phyloP scores from a whole-genome alignment of 1,140 invertebrate species.

The Adoxophyes honmai region DNA sequence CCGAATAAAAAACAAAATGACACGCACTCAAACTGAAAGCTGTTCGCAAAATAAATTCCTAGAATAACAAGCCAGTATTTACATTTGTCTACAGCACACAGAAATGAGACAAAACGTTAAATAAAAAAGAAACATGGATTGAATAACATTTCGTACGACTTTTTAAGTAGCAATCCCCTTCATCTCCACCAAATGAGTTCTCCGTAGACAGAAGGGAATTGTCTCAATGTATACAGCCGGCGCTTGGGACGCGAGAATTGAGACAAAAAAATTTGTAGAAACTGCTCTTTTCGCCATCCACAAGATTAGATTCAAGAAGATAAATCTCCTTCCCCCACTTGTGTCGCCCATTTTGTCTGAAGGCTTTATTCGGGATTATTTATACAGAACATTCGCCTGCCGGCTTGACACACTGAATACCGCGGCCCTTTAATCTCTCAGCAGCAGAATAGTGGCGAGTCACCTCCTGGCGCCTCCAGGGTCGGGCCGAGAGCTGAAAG shows the following conservation, averaged over 20 bases:
- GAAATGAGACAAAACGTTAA: slow-evolving; percentile 7
- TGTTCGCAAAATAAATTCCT: slow-evolving; percentile 13
- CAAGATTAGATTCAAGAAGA: slow-evolving; percentile 70
- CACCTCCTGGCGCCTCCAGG: slow-evolving; percentile 21
- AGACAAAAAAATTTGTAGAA: slow-evolving; percentile 53
- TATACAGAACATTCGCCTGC: slow-evolving; percentile 61
- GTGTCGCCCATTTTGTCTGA: slow-evolving; percentile 60
- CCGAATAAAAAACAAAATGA: slow-evolving; percentile 6
- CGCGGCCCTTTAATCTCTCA: slow-evolving; percentile 48
- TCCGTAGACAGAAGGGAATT: slow-evolving; percentile 41
- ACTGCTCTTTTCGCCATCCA: slow-evolving; percentile 62
- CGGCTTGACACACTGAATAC: slow-evolving; percentile 55
- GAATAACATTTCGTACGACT: slow-evolving; percentile 17
- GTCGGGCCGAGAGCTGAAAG: slow-evolving; percentile 16
- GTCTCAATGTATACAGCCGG: slow-evolving; percentile 39
- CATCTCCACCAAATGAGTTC: slow-evolving; percentile 46
- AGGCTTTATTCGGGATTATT: slow-evolving; percentile 69
- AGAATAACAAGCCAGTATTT: not conserved
- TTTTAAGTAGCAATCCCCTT: slow-evolving; percentile 32
- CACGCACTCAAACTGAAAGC: not conserved
- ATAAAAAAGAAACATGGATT: slow-evolving; percentile 15
- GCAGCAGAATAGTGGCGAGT: slow-evolving; percentile 25
- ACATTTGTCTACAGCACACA: slow-evolving; percentile 6
- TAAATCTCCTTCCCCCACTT: slow-evolving; percentile 63
- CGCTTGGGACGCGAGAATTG: slow-evolving; percentile 40